Evolutionary conservation across 2,113 vertebrate species (phyloP), one percentile per base, ranked within the genome.

Genomic region (Nannobrachium achirus): DNA sequence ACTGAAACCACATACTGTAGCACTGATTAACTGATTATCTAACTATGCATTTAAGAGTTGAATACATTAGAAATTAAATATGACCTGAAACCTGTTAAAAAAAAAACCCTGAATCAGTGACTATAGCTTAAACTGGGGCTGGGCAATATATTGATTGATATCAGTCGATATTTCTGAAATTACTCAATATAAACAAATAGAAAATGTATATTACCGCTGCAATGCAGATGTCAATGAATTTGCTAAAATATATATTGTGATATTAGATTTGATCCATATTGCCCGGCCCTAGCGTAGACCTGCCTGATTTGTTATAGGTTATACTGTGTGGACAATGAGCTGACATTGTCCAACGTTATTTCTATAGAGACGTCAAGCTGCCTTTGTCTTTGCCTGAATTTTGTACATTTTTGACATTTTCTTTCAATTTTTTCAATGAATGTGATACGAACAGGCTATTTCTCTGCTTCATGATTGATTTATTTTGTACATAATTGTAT

Each of bases 1-100:
- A 44, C 59, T 55, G 11, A 63, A 60, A 60, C 39, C 19, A 11
- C 25, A 33, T 33, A 9, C 15, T 42, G 49, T 56, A 53, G 52
- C 73, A 58, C 52, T 67, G 42, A 51, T 10, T 41, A 38, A 66
- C n/a, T 46, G 63, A 64, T 67, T 60, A 68, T 40, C 52, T 57
- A 78, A 79, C 88, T 90, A 89, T 90, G 89, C 88, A 91, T 84
- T 70, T 51, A 5, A 81, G n/a, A 33, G 25, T 33, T 81, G 60
- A 76, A 53, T 40, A 40, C 40, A 71, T 33, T 1, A n/a, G 16
- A 68, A 62, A 40, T 16, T n/a, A 59, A 44, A 52, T 51, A 39
- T 67, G 82, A 83, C 74, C 73, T 69, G 25, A 16, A 62, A 74
- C 82, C 81, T 85, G 85, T 75, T 80, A 59, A 49, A 62, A 59